Conservation (phyloP, 2,888 invertebrate genomes). For the Phrixothrix hirtus region DNA sequence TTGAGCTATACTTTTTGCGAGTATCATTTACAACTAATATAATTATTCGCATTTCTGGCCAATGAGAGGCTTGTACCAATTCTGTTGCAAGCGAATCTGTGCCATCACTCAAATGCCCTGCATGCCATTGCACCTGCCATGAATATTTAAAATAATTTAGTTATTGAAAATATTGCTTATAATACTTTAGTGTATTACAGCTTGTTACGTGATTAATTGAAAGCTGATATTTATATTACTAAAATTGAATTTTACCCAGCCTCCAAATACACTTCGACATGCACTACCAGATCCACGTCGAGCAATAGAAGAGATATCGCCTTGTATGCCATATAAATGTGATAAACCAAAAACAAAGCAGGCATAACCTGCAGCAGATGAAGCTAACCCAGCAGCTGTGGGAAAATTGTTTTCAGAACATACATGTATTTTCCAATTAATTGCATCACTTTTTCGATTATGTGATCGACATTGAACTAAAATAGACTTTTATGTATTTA, state of each 20-base stretch:
- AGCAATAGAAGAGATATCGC: slow-evolving; percentile 77
- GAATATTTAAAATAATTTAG: too few relatives aligned
- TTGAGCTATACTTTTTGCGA: slow-evolving; percentile 84
- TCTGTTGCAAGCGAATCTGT: slow-evolving; percentile 77
- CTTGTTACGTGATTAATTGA: neutral
- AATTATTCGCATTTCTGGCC: slow-evolving; percentile 88
- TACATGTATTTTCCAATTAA: slow-evolving; percentile 76
- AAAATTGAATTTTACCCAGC: slow-evolving; percentile 63
- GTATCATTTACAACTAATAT: slow-evolving; percentile 86
- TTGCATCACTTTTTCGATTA: slow-evolving; percentile 50
- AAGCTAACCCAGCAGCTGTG: slow-evolving; percentile 96
- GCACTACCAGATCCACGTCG: slow-evolving; percentile 94
- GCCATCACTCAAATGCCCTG: slow-evolving; percentile 68
- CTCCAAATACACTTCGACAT: slow-evolving; percentile 91
- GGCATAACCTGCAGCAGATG: slow-evolving; percentile 97
- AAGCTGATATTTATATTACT: neutral
- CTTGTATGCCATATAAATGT: slow-evolving; percentile 71
- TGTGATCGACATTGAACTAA: slow-evolving; percentile 59
- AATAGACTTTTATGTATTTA: slow-evolving; percentile 35
- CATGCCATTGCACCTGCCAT: slow-evolving; percentile 78
- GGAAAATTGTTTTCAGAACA: slow-evolving; percentile 97
- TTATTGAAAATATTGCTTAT: too few relatives aligned
- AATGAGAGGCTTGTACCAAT: slow-evolving; percentile 74
- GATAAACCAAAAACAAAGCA: slow-evolving; percentile 84
- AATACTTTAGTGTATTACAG: too few relatives aligned